Base-by-base conservation (phyloP, 1,140 invertebrate species). In the Pogonomyrmex barbatus region DNA sequence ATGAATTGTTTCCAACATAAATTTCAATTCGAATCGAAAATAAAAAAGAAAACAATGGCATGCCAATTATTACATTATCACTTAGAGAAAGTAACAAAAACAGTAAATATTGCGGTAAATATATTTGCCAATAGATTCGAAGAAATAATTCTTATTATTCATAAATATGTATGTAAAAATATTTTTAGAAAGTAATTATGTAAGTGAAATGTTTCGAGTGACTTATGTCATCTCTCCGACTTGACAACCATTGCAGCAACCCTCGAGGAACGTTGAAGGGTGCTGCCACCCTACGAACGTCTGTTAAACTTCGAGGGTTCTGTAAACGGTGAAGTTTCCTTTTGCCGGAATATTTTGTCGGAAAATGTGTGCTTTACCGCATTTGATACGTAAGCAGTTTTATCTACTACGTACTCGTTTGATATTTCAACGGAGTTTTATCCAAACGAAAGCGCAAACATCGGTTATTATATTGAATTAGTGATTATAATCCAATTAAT, bases 241-340 rank as follows among this genome's bases (percentile, higher is more conserved):
- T 73, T 78, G 85, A 75, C 36, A 68, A 88, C 67, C 84, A 70
- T 86, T 67, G 86, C 4, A 60, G 33, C 77, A 54, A 9, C 12
- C 10, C 36, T 63, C 10, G 30, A 63, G 54, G 85, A 81, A 90
- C 89, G 85, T 91, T 90, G 90, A 58, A 90, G 88, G 78, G 94
- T 94, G 94, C 92, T 94, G 94, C 94, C 94, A 94, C 94, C 93
- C 91, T 68, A 86, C 91, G 93, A 87, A 63, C 71, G 75, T 77
- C 52, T 70, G 83, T 81, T 88, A 91, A 94, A 94, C 92, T 91
- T 82, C 87, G 2, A 87, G 60, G 68, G 45, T 89, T 83, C 62
- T 12, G 60, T 42, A 62, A 60, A 73, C 52, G 33, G 76, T 52
- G 33, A 71, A 85, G 79, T 86, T 89, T 88, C 70, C 89, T 82